phyloP scores from a whole-genome alignment of 2,797 vertebrate species.

The Lemur catta region DNA sequence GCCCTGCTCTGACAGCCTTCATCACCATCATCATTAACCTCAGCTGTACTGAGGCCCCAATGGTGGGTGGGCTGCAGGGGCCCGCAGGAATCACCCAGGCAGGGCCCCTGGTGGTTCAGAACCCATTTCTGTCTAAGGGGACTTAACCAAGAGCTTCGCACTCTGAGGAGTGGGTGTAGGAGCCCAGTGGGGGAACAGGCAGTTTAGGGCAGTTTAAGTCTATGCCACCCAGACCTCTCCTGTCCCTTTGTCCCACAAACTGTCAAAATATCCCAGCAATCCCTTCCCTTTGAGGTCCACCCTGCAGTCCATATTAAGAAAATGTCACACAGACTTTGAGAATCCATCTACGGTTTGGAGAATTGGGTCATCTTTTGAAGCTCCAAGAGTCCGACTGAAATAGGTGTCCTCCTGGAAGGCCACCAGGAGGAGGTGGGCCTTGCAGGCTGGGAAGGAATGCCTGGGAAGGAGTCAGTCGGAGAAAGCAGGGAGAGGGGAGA shows the following conservation, averaged over 20 bases:
- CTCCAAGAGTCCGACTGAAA: not conserved
- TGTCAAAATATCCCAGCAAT: not conserved
- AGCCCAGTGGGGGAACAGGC: not conserved
- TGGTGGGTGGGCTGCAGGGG: not conserved
- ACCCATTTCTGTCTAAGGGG: not conserved
- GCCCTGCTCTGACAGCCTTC: conserved; percentile 68
- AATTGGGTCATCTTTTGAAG: conserved; percentile 3
- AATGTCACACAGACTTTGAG: not conserved
- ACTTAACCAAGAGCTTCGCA: not conserved
- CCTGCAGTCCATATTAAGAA: not conserved
- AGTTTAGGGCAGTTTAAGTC: not conserved
- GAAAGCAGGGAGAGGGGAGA: not conserved
- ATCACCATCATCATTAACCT: conserved; percentile 71
- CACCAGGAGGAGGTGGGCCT: not conserved
- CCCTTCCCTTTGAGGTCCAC: not conserved
- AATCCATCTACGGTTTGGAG: not conserved
- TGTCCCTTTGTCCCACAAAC: conserved; percentile 34
- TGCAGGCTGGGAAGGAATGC: not conserved
- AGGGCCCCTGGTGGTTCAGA: conserved; percentile 4
- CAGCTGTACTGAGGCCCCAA: not conserved
- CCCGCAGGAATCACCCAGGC: not conserved
- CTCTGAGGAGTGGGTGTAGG: not conserved
- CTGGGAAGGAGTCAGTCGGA: not conserved
- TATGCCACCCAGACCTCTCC: not conserved
- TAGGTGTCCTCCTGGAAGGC: not conserved